Evolutionary conservation across 2,888 invertebrate genomes (phyloP).

Genomic region (Xestia sexstrigata): DNA sequence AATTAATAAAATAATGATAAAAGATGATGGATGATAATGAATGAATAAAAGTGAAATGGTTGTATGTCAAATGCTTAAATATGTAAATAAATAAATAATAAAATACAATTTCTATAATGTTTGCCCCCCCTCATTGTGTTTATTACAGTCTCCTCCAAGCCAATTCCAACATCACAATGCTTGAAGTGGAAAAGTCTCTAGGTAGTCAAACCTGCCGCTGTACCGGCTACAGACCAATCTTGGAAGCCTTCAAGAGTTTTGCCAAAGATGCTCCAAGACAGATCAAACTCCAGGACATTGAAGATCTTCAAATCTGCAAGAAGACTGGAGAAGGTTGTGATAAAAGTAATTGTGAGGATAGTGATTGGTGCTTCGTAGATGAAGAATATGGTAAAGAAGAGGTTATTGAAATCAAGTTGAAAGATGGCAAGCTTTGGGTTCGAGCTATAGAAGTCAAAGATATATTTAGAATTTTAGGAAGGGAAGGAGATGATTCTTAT

Average conservation of each 20-base stretch:
- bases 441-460: conserved; percentile 15
- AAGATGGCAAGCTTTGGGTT: conserved; percentile 30
- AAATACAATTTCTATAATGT: too few species aligned
- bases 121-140: background rate
- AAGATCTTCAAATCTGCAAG: conserved; percentile 25
- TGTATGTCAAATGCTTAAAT: background rate
- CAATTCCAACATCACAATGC: conserved; percentile 54
- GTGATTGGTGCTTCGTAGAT: conserved; percentile 18
- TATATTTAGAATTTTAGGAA: conserved; percentile 15
- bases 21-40: too few species aligned
- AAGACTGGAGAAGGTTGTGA: conserved; percentile 10
- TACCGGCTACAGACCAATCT: conserved; percentile 94
- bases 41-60: background rate
- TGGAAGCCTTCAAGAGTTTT: conserved; percentile 94
- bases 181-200: conserved; percentile 91
- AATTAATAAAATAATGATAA: too few species aligned
- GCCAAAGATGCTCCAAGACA: conserved; percentile 85
- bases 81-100: background rate
- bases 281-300: conserved; percentile 24
- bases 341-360: conserved; percentile 17
- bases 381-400: conserved; percentile 7
- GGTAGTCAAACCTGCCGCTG: conserved; percentile 95
- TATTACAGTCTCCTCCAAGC: conserved; percentile 41
- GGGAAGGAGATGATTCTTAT: conserved; percentile 26
- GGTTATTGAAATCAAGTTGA: conserved; percentile 29